Conservation (phyloP, 2,113 vertebrate genomes). For the Cynocephalus volans region DNA sequence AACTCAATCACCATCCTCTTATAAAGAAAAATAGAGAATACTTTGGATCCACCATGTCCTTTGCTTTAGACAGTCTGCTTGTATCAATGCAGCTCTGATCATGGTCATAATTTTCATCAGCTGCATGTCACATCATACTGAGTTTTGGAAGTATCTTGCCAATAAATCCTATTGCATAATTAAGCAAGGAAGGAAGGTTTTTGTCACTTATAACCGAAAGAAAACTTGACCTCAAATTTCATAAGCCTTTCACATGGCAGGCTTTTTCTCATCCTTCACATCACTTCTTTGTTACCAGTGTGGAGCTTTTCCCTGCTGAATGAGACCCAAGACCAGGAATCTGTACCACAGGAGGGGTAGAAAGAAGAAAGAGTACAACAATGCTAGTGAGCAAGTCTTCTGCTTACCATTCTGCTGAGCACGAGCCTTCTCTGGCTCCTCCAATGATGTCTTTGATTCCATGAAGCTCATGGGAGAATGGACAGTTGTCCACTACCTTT, state of each 20-base stretch:
- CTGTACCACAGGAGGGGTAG: not conserved
- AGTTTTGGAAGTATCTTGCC: not conserved
- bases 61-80: slow-evolving; percentile 3
- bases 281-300: not conserved
- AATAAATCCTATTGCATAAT: not conserved
- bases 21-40: slow-evolving; percentile 38
- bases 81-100: not conserved
- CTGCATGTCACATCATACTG: not conserved
- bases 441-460: not conserved
- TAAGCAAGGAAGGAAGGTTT: slow-evolving; percentile 9
- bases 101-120: not conserved
- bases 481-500: not conserved
- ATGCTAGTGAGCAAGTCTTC: not conserved
- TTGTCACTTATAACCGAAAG: not conserved
- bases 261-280: not conserved
- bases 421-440: not conserved
- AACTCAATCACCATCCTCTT: not conserved
- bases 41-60: not conserved
- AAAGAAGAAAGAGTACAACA: not conserved
- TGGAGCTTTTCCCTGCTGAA: not conserved
- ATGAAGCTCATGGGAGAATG: not conserved
- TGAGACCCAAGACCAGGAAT: not conserved
- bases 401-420: not conserved
- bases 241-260: not conserved
- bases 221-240: slow-evolving; percentile 2